A percentile compares a stretch with the other conserved stretches of the same genome.
Evolutionary conservation across 2,888 invertebrate genomes (phyloP).

Genomic region (Sicus ferrugineus): DNA sequence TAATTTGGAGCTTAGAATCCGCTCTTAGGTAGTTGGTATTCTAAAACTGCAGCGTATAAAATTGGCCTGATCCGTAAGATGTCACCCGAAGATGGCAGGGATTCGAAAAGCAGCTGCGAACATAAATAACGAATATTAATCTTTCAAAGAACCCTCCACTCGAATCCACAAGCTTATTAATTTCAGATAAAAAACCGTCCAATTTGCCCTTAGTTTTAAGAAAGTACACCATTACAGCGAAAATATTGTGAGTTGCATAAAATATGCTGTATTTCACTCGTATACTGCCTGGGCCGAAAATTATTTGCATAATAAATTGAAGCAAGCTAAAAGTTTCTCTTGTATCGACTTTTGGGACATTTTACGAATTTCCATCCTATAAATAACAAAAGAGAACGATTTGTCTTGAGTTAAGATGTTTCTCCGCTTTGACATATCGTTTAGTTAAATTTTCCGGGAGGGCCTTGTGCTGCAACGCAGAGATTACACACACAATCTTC

Average conservation of each 20-base stretch:
- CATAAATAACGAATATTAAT: not conserved
- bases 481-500: conserved; percentile 14
- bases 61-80: not conserved
- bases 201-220: conserved; percentile 9
- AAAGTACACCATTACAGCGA: conserved; percentile 1
- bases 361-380: conserved; percentile 4
- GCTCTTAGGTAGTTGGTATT: too few species aligned
- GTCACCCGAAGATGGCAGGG: not conserved
- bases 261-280: not conserved
- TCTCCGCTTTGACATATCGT: not conserved
- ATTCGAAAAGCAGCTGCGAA: not conserved
- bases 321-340: not conserved
- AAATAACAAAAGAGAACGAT: not conserved
- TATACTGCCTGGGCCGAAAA: not conserved
- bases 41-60: not conserved
- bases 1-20: too few species aligned
- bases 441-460: not conserved
- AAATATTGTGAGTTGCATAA: conserved; percentile 19
- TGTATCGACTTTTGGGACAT: not conserved
- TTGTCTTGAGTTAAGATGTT: conserved; percentile 1
- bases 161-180: not conserved
- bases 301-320: conserved; percentile 24
- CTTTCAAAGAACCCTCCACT: not conserved
- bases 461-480: not conserved
- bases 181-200: not conserved